Percentiles rank a stretch among this genome's conserved stretches.
Evolutionary conservation across 2,888 invertebrate genomes (phyloP).

Genomic region (Zygogramma bicolorata): DNA sequence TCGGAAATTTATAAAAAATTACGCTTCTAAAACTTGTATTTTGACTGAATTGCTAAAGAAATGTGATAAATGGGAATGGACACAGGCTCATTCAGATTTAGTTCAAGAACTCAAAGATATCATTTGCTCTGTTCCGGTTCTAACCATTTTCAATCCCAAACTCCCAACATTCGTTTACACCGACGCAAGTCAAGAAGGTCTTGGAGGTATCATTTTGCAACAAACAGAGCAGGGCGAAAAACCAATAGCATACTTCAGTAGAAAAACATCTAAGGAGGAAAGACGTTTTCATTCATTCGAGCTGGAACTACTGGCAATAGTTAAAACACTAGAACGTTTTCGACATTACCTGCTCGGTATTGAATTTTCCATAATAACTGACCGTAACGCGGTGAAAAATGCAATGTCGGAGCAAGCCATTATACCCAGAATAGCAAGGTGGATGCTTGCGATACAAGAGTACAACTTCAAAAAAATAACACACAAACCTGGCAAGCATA

Average conservation of each 20-base stretch:
- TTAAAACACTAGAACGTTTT: slow-evolving; percentile 29
- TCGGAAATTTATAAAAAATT: slow-evolving; percentile 23
- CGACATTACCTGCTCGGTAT: slow-evolving; percentile 26
- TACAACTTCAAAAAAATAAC: slow-evolving; percentile 9
- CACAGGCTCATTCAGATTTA: slow-evolving; percentile 17
- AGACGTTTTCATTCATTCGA: slow-evolving; percentile 33
- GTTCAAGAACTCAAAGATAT: slow-evolving; percentile 18
- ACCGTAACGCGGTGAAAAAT: slow-evolving; percentile 27
- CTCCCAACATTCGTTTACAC: slow-evolving; percentile 32
- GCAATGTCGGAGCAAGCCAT: slow-evolving; percentile 4
- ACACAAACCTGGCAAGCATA: slow-evolving; percentile 4
- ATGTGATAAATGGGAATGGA: slow-evolving; percentile 20
- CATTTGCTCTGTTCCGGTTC: slow-evolving; percentile 18
- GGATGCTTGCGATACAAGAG: slow-evolving; percentile 1
- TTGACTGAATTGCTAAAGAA: slow-evolving; percentile 23
- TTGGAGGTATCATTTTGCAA: slow-evolving; percentile 39
- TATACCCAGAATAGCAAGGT: background rate
- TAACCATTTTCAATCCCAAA: slow-evolving; percentile 7
- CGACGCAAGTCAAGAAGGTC: slow-evolving; percentile 37
- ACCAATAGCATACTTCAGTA: slow-evolving; percentile 37
- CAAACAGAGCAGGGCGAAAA: slow-evolving; percentile 21
- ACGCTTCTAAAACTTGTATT: slow-evolving; percentile 16
- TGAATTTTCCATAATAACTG: slow-evolving; percentile 28
- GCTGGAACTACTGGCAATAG: slow-evolving; percentile 29
- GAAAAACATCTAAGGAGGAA: slow-evolving; percentile 33